A percentile compares a stretch with the other conserved stretches of the same genome.
These are phyloP conservation scores for Phaonia tiefii DNA, from an alignment of 2,888 invertebrate genomes.

Conservation along the genomic window DNA sequence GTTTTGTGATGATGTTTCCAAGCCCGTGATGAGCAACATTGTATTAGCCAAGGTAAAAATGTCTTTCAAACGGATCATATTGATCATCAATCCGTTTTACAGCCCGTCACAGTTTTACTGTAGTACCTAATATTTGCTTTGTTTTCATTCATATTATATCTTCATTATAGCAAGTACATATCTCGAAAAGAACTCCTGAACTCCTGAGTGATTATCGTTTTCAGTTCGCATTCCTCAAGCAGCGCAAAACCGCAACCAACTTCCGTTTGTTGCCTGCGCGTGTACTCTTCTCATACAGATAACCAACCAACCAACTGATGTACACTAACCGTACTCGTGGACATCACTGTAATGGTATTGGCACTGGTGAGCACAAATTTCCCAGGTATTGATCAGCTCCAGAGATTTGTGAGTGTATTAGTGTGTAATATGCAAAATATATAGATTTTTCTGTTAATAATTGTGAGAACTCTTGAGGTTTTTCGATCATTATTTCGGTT, in stretches of 20 bases:
- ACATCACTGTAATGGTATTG: conserved; percentile 31
- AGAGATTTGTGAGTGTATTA: neutral
- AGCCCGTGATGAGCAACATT: too few species aligned
- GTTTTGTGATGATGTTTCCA: too few species aligned
- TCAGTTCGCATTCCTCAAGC: conserved; percentile 31
- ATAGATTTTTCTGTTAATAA: conserved; percentile 34
- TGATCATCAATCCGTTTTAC: neutral
- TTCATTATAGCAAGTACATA: too few species aligned
- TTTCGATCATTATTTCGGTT: conserved; percentile 47
- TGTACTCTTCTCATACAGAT: conserved; percentile 31
- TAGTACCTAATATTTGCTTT: too few species aligned
- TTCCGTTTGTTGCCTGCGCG: conserved; percentile 58
- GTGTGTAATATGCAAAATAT: conserved; percentile 25
- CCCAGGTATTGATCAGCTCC: conserved; percentile 10
- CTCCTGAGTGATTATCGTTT: neutral
- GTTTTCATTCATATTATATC: too few species aligned
- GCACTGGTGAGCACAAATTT: conserved; percentile 30
- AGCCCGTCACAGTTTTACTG: too few species aligned
- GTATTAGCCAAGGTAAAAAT: neutral
- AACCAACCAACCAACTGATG: neutral
- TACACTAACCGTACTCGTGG: neutral
- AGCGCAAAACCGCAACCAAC: conserved; percentile 62
- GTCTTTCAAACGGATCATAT: neutral
- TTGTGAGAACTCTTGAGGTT: conserved; percentile 48
- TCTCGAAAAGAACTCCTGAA: too few species aligned